Evolutionary conservation across 2,888 invertebrate species (phyloP).

Genomic region (Eucera pruinosa): DNA sequence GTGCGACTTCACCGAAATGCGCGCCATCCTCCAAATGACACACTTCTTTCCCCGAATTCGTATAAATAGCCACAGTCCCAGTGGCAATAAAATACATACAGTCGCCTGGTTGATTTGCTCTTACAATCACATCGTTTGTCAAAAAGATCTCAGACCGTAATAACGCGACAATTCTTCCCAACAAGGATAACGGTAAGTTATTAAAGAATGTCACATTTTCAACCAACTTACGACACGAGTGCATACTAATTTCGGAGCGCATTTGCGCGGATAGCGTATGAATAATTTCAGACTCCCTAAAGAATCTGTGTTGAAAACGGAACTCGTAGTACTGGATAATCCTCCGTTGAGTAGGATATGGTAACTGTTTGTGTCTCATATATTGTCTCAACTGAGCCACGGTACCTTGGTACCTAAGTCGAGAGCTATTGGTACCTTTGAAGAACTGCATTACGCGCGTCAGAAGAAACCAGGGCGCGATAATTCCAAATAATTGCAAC

Average conservation of each 20-base stretch:
- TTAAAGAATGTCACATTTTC: conserved; percentile 86
- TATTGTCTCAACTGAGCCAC: conserved; percentile 78
- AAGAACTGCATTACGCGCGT: conserved; percentile 76
- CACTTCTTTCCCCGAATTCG: conserved; percentile 83
- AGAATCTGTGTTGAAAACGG: conserved; percentile 78
- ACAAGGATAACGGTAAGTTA: conserved; percentile 84
- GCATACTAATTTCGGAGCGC: conserved; percentile 85
- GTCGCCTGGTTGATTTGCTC: conserved; percentile 85
- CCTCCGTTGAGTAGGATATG: conserved; percentile 73
- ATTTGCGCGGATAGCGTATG: conserved; percentile 78
- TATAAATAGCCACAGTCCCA: conserved; percentile 86
- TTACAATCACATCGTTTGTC: conserved; percentile 86
- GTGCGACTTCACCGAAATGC: conserved; percentile 84
- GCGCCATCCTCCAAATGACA: conserved; percentile 84
- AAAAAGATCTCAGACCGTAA: conserved; percentile 85
- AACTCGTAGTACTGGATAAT: conserved; percentile 80
- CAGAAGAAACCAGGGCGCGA: conserved; percentile 74
- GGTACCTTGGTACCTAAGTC: conserved; percentile 77
- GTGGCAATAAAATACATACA: conserved; percentile 87
- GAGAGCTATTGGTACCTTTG: conserved; percentile 76
- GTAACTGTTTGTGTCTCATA: conserved; percentile 80
- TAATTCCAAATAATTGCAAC: conserved; percentile 68
- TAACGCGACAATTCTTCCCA: conserved; percentile 85
- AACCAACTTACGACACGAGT: conserved; percentile 85
- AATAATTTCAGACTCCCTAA: conserved; percentile 78